Conservation (phyloP, 37 sponge, comb jelly and placozoan species). For the Tethya wilhelma region DNA sequence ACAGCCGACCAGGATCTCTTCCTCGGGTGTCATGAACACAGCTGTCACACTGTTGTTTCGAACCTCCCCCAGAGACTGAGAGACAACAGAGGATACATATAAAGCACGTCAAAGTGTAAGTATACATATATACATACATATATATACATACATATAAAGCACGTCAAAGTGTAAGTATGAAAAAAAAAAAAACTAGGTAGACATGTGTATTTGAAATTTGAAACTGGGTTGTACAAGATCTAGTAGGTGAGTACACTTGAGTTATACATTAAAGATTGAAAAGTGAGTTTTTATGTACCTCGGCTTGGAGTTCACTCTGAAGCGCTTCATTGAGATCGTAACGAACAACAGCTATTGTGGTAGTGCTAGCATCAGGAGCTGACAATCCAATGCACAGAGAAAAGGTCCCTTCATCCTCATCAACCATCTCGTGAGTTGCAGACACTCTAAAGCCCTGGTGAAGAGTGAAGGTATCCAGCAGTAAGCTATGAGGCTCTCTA, state of each 20-base stretch:
- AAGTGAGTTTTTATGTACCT: no score
- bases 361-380: background rate
- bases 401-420: background rate
- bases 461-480: conserved; percentile 41
- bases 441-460: conserved; percentile 7
- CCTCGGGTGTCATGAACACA: conserved; percentile 12
- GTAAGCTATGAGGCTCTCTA: background rate
- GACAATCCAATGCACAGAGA: conserved; percentile 33
- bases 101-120: background rate
- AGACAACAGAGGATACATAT: no score
- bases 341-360: background rate
- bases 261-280: no score
- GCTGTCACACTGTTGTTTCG: conserved; percentile 13
- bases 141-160: background rate
- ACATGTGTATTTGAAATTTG: background rate
- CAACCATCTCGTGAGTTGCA: background rate
- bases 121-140: background rate
- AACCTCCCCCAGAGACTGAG: background rate
- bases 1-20: conserved; percentile 39
- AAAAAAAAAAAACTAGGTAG: background rate
- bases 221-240: no score
- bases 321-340: no score
- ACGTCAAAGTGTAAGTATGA: background rate
- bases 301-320: conserved; percentile 8
- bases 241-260: no score